Conservation (phyloP, 2,888 invertebrate genomes). For the Eristalis pertinax region DNA sequence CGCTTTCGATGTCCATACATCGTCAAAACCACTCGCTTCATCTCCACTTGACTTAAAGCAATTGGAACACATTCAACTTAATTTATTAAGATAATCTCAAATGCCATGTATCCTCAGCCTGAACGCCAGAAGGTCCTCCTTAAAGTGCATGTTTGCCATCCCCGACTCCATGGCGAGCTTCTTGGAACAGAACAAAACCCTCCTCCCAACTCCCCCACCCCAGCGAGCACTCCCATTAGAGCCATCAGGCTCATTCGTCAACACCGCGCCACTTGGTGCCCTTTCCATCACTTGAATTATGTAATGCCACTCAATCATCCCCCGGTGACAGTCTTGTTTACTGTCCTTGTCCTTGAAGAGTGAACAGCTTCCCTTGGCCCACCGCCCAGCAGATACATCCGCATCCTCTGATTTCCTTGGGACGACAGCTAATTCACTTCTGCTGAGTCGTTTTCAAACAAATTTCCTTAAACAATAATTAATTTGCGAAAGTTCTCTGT, state of each 20-base stretch:
- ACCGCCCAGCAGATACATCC: neutral
- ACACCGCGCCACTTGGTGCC: neutral
- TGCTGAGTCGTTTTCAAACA: conserved; percentile 23
- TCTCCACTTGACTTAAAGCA: neutral
- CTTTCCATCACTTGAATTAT: neutral
- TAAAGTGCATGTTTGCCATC: too few species aligned
- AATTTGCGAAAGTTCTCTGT: conserved; percentile 15
- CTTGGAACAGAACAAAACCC: neutral
- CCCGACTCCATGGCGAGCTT: neutral
- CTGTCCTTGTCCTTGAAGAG: neutral
- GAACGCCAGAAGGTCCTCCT: too few species aligned
- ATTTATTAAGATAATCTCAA: too few species aligned
- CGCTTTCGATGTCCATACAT: too few species aligned
- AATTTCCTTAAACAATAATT: conserved; percentile 26
- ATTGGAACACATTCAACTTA: too few species aligned
- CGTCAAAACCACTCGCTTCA: neutral
- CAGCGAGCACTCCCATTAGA: neutral
- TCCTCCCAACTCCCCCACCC: neutral
- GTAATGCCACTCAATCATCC: neutral
- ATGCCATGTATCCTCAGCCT: too few species aligned
- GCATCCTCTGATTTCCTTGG: neutral
- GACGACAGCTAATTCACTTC: neutral
- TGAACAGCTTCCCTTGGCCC: neutral
- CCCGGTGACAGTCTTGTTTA: neutral
- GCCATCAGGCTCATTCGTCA: neutral